Evolutionary conservation across 1,140 invertebrate genomes (phyloP), one percentile per base, ranked within the genome.

Genomic region (Polypedilum vanderplanki): DNA sequence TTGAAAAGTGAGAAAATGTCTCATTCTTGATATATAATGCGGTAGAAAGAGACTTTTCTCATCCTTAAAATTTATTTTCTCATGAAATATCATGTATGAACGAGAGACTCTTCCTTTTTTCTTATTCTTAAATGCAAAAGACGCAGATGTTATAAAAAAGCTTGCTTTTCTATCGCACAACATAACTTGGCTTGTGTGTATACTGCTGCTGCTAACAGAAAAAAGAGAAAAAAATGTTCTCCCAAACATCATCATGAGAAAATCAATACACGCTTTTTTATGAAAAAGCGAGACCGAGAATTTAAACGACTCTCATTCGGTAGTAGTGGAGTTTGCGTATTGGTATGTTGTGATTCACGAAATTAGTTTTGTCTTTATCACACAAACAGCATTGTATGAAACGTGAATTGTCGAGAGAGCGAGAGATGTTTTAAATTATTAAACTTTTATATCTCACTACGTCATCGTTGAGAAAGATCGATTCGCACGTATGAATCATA

Each of bases 291-390:
- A 57, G 46, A 57, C 46, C 46, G 46, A 57, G 10, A 57, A 57
- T 57, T 4, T 57, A 57, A 57, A 57, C 46, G 46, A 57, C 46
- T 57, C n/a, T 57, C 15, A 15, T 57, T 57, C 41, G 41, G 8
- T 9, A 46, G 12, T 67, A n/a, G 65, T 70, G 65, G 65, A 70
- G 65, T 70, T 70, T 70, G 65, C 65, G 65, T 70, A 4, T 20
- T 20, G 18, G n/a, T 9, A 70, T 57, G 46, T 57, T 57, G 46
- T 57, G 46, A 57, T 57, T 57, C 46, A 57, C 65, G 20, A 70
- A 70, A 70, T 70, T 70, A 20, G 65, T 70, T 22, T 70, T 70
- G 17, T 70, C 65, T 70, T 70, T 70, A 70, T 70, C 65, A 70
- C 65, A 70, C 65, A 70, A 20, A 9, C 65, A 70, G 65, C n/a